phyloP scores from a whole-genome alignment of 2,888 invertebrate species.

The Eueremaeus valkanovi region DNA sequence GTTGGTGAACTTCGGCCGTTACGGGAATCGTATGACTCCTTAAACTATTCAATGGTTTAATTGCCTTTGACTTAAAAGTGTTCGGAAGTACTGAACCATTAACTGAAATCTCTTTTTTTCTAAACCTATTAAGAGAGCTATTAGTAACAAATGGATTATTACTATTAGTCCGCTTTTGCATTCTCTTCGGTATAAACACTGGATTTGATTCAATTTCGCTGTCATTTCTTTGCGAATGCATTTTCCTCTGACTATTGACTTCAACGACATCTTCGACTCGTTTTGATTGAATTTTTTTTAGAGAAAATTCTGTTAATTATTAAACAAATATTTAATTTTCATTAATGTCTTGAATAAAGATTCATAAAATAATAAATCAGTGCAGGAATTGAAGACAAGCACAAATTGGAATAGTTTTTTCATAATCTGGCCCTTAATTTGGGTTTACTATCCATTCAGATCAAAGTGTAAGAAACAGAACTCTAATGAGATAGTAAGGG shows the following conservation, averaged over 20 bases:
- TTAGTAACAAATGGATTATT: background rate
- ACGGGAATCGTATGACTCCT: background rate
- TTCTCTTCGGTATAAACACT: slow-evolving; percentile 15
- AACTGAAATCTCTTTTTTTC: background rate
- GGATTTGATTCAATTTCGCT: background rate
- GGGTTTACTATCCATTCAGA: no score
- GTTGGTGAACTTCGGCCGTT: background rate
- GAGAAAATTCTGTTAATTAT: background rate
- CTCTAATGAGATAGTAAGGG: no score
- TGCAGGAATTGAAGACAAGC: no score
- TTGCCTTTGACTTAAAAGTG: background rate
- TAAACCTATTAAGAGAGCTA: background rate
- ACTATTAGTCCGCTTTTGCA: background rate
- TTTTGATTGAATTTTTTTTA: background rate
- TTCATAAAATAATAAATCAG: no score
- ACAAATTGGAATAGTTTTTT: no score
- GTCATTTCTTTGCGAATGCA: background rate
- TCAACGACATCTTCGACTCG: background rate
- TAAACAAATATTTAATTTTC: no score
- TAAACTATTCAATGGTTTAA: background rate
- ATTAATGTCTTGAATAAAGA: no score
- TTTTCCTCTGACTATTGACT: background rate
- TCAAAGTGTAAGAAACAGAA: no score
- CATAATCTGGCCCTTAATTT: no score
- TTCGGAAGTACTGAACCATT: slow-evolving; percentile 17